phyloP scores from a whole-genome alignment of 2,797 vertebrate species.

The Falco cherrug region DNA sequence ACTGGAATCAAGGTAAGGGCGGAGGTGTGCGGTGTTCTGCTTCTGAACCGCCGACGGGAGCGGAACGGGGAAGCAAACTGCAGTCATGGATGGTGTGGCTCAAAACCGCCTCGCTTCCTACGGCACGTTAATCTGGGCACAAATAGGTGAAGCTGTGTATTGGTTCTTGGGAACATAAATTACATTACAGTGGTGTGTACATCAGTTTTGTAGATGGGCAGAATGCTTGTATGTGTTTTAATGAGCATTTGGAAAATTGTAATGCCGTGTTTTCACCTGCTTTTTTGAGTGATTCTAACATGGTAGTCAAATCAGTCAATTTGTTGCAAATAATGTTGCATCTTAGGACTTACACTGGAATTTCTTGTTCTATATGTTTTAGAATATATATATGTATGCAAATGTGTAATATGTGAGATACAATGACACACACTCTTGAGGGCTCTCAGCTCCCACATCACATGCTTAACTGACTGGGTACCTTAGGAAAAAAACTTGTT shows the following conservation, averaged over 20 bases:
- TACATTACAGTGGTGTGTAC: fast-evolving
- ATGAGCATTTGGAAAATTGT: neutral
- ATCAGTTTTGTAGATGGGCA: neutral
- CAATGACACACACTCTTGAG: neutral
- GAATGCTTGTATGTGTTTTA: neutral
- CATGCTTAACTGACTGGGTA: neutral
- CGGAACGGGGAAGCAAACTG: neutral
- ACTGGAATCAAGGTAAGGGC: slow-evolving; percentile 87
- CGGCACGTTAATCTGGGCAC: neutral
- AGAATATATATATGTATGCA: neutral
- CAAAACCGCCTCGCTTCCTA: neutral
- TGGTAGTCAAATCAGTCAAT: neutral
- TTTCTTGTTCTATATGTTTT: neutral
- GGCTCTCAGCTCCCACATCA: neutral
- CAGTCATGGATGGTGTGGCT: neutral
- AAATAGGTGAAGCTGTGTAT: neutral
- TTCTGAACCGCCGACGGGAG: fast-evolving
- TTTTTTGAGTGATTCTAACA: neutral
- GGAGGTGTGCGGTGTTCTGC: neutral
- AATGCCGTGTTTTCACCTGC: neutral
- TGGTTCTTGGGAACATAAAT: neutral
- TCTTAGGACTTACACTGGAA: neutral
- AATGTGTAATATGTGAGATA: neutral
- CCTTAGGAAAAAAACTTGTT: neutral
- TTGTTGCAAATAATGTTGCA: neutral